These are phyloP conservation scores for Austrofundulus limnaeus DNA, from an alignment of 2,113 vertebrate genomes.

Conservation along the genomic window DNA sequence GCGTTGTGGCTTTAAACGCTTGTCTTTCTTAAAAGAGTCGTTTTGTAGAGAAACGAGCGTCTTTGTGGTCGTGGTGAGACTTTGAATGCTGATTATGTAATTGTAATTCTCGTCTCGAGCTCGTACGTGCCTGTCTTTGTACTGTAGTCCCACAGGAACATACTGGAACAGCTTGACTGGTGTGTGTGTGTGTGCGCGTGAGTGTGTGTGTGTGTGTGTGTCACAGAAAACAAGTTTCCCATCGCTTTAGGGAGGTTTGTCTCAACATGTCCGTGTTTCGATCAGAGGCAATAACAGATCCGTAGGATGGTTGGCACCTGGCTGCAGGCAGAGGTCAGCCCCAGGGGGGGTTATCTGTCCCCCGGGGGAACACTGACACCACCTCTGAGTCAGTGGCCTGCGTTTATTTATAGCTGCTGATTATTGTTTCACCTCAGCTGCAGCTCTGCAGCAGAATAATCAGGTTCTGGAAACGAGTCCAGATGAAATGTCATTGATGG, in stretches of 20 bases:
- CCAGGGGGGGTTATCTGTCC: slow-evolving; percentile 50
- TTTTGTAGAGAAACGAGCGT: neutral
- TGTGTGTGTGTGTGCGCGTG: too few relatives aligned
- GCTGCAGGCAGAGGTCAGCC: slow-evolving; percentile 64
- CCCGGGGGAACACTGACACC: slow-evolving; percentile 66
- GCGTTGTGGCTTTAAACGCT: neutral
- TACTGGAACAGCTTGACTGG: neutral
- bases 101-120: slow-evolving; percentile 19
- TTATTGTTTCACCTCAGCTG: slow-evolving; percentile 55
- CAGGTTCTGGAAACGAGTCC: too few relatives aligned
- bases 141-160: slow-evolving; percentile 3
- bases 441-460: slow-evolving; percentile 21
- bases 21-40: neutral
- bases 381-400: slow-evolving; percentile 65
- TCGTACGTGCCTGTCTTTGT: slow-evolving; percentile 26
- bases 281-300: too few relatives aligned
- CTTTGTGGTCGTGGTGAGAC: slow-evolving; percentile 32
- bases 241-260: slow-evolving; percentile 23
- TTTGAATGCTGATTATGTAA: slow-evolving; percentile 66
- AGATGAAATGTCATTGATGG: neutral
- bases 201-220: too few relatives aligned
- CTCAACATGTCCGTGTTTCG: slow-evolving; percentile 26
- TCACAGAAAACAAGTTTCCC: neutral
- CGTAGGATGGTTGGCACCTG: slow-evolving; percentile 50
- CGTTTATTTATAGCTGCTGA: slow-evolving; percentile 71